Conservation (phyloP, 2,888 invertebrate species). For the Cryptocephalus primarius region DNA sequence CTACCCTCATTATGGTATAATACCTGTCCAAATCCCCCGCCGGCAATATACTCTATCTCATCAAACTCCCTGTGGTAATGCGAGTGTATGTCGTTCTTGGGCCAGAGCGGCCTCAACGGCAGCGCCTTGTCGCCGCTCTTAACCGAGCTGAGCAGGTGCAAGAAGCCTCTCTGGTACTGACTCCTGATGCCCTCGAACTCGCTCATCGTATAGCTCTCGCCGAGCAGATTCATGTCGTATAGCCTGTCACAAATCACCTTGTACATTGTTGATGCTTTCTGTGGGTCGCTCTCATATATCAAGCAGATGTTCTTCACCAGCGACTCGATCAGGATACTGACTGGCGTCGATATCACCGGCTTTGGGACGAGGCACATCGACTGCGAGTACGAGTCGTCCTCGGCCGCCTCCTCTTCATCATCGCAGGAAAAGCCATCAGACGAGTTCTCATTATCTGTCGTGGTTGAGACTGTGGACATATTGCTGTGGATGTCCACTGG, state of each 20-base stretch:
- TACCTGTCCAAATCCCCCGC: slow-evolving; percentile 68
- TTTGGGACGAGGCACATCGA: slow-evolving; percentile 6
- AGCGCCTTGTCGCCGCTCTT: slow-evolving; percentile 42
- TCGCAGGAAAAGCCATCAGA: too few species aligned
- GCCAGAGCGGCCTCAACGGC: slow-evolving; percentile 42
- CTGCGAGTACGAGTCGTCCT: slow-evolving; percentile 3
- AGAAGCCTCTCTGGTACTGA: slow-evolving; percentile 56
- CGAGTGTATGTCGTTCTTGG: slow-evolving; percentile 45
- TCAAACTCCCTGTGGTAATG: slow-evolving; percentile 60
- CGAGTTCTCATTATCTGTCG: too few species aligned
- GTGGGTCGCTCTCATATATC: slow-evolving; percentile 49
- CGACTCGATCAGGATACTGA: slow-evolving; percentile 59
- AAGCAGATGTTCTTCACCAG: slow-evolving; percentile 57
- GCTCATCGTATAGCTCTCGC: slow-evolving; percentile 55
- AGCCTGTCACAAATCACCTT: slow-evolving; percentile 56
- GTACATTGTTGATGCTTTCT: slow-evolving; percentile 49
- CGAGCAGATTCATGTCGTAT: slow-evolving; percentile 57
- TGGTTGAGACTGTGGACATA: too few species aligned
- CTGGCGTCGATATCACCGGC: slow-evolving; percentile 41
- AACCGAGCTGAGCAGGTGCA: slow-evolving; percentile 51
- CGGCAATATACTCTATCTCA: slow-evolving; percentile 57
- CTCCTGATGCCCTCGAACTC: slow-evolving; percentile 60
- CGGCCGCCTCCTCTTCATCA: too few species aligned
- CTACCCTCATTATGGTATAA: too few species aligned
- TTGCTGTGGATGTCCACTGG: too few species aligned